These are phyloP conservation scores for Melipona beecheii DNA, from an alignment of 2,888 invertebrate genomes.

Conservation along the genomic window DNA sequence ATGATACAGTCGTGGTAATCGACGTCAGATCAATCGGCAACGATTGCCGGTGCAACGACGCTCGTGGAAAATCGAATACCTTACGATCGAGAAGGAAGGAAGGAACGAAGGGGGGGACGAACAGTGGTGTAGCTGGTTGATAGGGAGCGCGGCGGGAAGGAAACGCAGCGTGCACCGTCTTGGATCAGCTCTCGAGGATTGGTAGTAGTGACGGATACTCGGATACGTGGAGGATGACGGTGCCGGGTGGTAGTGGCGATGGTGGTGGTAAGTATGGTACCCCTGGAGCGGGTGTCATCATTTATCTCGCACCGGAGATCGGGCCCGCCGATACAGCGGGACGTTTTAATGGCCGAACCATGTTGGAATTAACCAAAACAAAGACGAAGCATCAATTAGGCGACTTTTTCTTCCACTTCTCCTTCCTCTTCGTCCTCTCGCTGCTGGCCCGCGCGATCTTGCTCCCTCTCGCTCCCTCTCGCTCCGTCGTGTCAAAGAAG, in stretches of 20 bases:
- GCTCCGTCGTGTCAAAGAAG: slow-evolving; percentile 63
- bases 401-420: slow-evolving; percentile 84
- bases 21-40: too few species aligned
- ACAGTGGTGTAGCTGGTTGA: not conserved
- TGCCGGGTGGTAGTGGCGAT: slow-evolving; percentile 63
- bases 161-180: slow-evolving; percentile 44
- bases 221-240: slow-evolving; percentile 62
- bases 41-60: not conserved
- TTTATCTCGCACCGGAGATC: slow-evolving; percentile 87
- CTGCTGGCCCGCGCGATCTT: slow-evolving; percentile 41
- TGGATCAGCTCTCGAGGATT: slow-evolving; percentile 44
- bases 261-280: slow-evolving; percentile 83
- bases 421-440: slow-evolving; percentile 63
- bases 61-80: not conserved
- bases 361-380: slow-evolving; percentile 89
- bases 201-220: slow-evolving; percentile 63
- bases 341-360: slow-evolving; percentile 90
- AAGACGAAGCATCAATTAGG: slow-evolving; percentile 90
- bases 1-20: too few species aligned
- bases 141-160: slow-evolving; percentile 30
- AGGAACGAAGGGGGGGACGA: not conserved
- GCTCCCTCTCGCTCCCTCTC: slow-evolving; percentile 51
- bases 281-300: slow-evolving; percentile 85
- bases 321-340: slow-evolving; percentile 86
- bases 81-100: fast-evolving